Evolutionary conservation across 2,113 vertebrate genomes (phyloP).

Genomic region (Microcebus griseorufus): DNA sequence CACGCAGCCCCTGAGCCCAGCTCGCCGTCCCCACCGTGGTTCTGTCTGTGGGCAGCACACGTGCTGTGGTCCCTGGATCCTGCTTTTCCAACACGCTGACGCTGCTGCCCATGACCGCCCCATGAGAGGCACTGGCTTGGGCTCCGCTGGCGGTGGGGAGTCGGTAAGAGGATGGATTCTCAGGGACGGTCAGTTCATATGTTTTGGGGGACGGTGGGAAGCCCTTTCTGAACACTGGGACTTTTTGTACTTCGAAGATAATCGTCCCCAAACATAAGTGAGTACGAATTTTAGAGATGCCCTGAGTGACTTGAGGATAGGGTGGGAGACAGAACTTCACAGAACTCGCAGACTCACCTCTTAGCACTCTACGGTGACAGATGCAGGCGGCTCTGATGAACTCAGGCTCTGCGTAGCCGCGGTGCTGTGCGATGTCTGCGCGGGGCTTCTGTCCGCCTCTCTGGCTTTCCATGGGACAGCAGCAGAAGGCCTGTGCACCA

Average conservation of each 20-base stretch:
- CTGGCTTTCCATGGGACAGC: neutral
- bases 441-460: rapidly evolving
- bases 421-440: neutral
- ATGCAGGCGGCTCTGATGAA: neutral
- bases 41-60: neutral
- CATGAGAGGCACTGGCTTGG: rapidly evolving
- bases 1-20: neutral
- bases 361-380: neutral
- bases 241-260: neutral
- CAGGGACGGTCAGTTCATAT: neutral
- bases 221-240: neutral
- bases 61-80: rapidly evolving
- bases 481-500: neutral
- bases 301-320: neutral
- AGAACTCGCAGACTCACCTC: neutral
- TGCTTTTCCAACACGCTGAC: rapidly evolving
- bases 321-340: neutral
- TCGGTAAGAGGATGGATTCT: neutral
- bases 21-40: rapidly evolving
- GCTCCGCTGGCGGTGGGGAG: neutral
- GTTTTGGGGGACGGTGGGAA: neutral
- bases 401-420: neutral
- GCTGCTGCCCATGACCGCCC: neutral
- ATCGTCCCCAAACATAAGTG: neutral
- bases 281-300: neutral